Conservation (phyloP, 53 echinoderm and acorn worm genomes). For the Temnopleurus reevesii region DNA sequence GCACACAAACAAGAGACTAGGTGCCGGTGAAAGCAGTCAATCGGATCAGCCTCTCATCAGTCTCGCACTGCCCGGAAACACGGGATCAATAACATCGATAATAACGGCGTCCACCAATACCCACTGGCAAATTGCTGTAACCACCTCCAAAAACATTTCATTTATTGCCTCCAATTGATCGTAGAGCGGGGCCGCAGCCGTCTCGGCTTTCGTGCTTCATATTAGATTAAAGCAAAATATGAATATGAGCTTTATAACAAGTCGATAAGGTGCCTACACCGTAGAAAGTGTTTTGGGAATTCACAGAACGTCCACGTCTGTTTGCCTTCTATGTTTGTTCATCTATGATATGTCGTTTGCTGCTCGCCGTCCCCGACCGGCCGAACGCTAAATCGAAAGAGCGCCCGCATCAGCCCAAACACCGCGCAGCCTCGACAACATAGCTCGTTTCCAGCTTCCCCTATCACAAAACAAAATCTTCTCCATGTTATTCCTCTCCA, state of each 20-base stretch:
- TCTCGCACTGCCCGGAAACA: constrained; percentile 43
- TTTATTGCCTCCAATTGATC: constrained; percentile 44
- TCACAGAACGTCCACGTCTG: constrained; percentile 1
- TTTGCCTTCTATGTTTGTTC: constrained; percentile 29
- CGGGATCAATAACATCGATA: constrained; percentile 56
- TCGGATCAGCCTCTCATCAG: constrained; percentile 42
- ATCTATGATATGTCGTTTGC: neutral
- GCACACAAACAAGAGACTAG: constrained; percentile 43
- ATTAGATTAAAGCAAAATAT: constrained; percentile 17
- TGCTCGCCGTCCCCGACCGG: neutral
- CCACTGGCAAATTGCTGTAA: constrained; percentile 51
- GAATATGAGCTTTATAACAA: constrained; percentile 23
- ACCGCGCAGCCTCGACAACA: neutral
- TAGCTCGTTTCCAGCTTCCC: neutral
- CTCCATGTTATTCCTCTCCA: neutral
- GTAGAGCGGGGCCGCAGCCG: constrained; percentile 6
- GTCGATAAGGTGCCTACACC: neutral
- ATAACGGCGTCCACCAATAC: constrained; percentile 30
- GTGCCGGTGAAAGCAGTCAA: constrained; percentile 49
- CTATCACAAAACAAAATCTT: neutral
- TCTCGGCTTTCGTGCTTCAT: neutral
- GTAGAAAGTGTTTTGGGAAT: neutral
- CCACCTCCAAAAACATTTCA: constrained; percentile 12
- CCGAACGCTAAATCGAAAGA: constrained; percentile 50
- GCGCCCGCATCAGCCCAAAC: constrained; percentile 42